Conservation (phyloP, 2,888 invertebrate genomes). For the Pseudolycoriella hygida region DNA sequence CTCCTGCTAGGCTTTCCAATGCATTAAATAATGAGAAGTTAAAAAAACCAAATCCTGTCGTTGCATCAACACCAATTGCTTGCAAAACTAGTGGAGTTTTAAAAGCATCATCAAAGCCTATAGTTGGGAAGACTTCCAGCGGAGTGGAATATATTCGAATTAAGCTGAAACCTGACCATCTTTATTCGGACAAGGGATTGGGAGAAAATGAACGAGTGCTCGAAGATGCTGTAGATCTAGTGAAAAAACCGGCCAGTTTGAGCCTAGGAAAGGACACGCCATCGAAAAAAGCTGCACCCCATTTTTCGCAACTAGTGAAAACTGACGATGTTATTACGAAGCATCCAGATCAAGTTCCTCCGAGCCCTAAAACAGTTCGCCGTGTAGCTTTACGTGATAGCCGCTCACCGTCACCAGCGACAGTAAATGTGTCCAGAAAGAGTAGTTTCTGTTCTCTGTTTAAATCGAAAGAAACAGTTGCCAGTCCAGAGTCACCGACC, state of each 20-base stretch:
- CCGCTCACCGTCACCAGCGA: slow-evolving; percentile 51
- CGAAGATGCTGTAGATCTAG: slow-evolving; percentile 18
- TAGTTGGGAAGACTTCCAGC: slow-evolving; percentile 24
- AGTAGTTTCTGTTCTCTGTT: slow-evolving; percentile 69
- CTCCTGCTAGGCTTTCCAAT: slow-evolving; percentile 3
- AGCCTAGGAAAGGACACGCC: slow-evolving; percentile 31
- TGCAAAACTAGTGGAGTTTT: slow-evolving; percentile 2
- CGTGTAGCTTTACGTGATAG: slow-evolving; percentile 22
- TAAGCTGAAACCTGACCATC: slow-evolving; percentile 54
- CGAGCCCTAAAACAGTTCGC: slow-evolving; percentile 30
- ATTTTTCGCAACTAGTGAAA: slow-evolving; percentile 27
- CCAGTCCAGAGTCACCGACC: slow-evolving; percentile 44
- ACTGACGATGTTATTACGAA: slow-evolving; percentile 14
- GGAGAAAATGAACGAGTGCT: slow-evolving; percentile 26
- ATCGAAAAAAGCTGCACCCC: slow-evolving; percentile 24
- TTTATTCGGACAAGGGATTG: slow-evolving; percentile 42
- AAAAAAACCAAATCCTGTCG: background rate
- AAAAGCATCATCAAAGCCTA: slow-evolving; percentile 12
- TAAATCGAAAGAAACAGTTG: slow-evolving; percentile 48
- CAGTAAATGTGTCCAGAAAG: slow-evolving; percentile 47
- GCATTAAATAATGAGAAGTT: slow-evolving; percentile 6
- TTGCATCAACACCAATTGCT: background rate
- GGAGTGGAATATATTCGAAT: slow-evolving; percentile 43
- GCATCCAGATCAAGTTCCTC: slow-evolving; percentile 12
- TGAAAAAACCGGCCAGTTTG: slow-evolving; percentile 40